Conservation (phyloP, 2,797 vertebrate genomes). For the Setipinna tenuifilis region DNA sequence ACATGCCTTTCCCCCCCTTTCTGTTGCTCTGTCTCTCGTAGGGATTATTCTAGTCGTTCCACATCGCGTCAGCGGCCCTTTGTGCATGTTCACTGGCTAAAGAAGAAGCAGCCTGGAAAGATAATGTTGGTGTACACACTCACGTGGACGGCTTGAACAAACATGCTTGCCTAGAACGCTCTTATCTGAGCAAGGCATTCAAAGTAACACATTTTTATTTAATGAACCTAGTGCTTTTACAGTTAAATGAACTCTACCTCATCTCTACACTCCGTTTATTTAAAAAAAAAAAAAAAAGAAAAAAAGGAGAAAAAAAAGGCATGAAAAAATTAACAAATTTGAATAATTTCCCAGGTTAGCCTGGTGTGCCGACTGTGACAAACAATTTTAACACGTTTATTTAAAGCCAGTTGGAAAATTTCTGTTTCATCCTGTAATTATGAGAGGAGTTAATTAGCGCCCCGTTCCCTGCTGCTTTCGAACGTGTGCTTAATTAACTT, state of each 20-base stretch:
- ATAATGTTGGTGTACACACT: not conserved
- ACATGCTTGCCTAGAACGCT: not conserved
- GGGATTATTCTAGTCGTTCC: slow-evolving; percentile 30
- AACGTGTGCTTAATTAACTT: slow-evolving; percentile 90
- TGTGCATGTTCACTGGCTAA: slow-evolving; percentile 32
- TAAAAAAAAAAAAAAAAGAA: not conserved
- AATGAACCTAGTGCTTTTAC: not conserved
- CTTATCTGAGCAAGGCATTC: not conserved
- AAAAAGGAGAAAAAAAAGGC: not conserved
- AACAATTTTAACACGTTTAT: slow-evolving; percentile 70
- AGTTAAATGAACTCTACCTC: not conserved
- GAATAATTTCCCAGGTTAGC: slow-evolving; percentile 26
- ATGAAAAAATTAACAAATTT: not conserved
- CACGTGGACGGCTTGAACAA: not conserved
- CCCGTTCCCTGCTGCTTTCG: slow-evolving; percentile 80
- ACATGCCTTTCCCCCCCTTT: not conserved
- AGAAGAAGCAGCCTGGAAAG: slow-evolving; percentile 19
- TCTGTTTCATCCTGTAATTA: slow-evolving; percentile 80
- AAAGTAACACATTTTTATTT: not conserved
- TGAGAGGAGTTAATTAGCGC: slow-evolving; percentile 86
- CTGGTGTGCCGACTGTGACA: not conserved
- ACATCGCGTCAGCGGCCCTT: slow-evolving; percentile 31
- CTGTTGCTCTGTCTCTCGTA: not conserved
- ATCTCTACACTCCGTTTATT: not conserved
- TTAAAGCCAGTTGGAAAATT: slow-evolving; percentile 78